phyloP scores from a whole-genome alignment of 2,797 vertebrate species.

The Enteromius paludinosus region DNA sequence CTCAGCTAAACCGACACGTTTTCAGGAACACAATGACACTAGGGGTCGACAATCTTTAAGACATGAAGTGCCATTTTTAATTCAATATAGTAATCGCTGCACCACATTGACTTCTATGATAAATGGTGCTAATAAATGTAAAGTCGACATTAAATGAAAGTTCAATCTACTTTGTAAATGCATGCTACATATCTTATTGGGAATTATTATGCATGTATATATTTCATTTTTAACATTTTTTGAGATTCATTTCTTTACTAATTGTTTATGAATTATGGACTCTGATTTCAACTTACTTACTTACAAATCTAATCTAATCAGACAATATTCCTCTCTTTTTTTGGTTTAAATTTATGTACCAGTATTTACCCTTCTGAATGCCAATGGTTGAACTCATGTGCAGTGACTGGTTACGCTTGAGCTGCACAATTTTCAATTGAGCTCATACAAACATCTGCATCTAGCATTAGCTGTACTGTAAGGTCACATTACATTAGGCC shows the following conservation, averaged over 20 bases:
- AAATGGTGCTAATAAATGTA: neutral
- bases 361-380: neutral
- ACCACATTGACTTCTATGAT: neutral
- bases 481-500: neutral
- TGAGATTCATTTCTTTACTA: neutral
- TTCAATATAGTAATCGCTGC: neutral
- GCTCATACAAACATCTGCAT: constrained; percentile 38
- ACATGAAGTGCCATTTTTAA: constrained; percentile 2
- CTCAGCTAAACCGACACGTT: constrained; percentile 1
- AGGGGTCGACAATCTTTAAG: neutral
- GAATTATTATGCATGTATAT: neutral
- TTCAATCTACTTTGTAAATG: neutral
- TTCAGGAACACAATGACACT: neutral
- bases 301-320: neutral
- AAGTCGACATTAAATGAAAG: neutral
- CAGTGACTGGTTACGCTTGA: constrained; percentile 11
- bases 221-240: neutral
- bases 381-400: neutral
- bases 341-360: neutral
- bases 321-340: neutral
- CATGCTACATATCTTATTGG: neutral
- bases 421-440: constrained; percentile 48
- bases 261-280: neutral
- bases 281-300: neutral
- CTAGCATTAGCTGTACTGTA: neutral